Conservation (phyloP, 2,888 invertebrate species). For the Perithous albicinctus region DNA sequence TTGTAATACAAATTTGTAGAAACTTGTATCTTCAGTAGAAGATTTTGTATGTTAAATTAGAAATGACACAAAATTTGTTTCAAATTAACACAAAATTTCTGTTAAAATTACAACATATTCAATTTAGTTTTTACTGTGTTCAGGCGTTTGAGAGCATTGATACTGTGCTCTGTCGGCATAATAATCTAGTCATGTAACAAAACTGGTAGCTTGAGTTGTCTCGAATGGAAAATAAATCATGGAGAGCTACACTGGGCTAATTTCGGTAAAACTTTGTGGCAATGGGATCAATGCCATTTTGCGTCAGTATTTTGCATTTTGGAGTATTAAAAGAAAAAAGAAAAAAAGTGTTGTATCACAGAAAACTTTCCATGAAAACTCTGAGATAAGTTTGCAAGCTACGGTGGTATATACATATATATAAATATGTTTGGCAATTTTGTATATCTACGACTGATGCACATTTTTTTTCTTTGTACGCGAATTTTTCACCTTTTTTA, state of each 20-base stretch:
- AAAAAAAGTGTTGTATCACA: conserved; percentile 4
- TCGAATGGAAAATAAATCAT: conserved; percentile 16
- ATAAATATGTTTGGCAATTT: conserved; percentile 45
- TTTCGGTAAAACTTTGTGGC: conserved; percentile 33
- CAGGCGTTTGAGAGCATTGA: conserved; percentile 38
- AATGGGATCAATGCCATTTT: conserved; percentile 59
- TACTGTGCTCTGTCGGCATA: conserved; percentile 71
- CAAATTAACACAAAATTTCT: too few species aligned
- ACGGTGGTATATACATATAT: conserved; percentile 21
- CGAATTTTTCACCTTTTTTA: conserved; percentile 67
- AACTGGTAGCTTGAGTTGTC: conserved; percentile 67
- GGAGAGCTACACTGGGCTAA: conserved; percentile 12
- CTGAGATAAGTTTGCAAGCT: conserved; percentile 35
- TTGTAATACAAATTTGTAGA: too few species aligned
- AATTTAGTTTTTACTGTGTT: too few species aligned
- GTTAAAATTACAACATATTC: too few species aligned
- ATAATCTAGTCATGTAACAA: conserved; percentile 76
- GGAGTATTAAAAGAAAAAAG: conserved; percentile 39
- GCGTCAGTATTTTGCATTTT: conserved; percentile 70
- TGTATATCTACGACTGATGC: conserved; percentile 55
- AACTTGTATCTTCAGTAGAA: too few species aligned
- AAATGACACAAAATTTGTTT: too few species aligned
- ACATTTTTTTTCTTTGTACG: conserved; percentile 63
- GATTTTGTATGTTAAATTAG: too few species aligned
- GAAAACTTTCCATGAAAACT: conserved; percentile 31